Evolutionary conservation across 2,888 invertebrate genomes (phyloP), one percentile per base, ranked within the genome.

Genomic region (Carterocephalus palaemon): DNA sequence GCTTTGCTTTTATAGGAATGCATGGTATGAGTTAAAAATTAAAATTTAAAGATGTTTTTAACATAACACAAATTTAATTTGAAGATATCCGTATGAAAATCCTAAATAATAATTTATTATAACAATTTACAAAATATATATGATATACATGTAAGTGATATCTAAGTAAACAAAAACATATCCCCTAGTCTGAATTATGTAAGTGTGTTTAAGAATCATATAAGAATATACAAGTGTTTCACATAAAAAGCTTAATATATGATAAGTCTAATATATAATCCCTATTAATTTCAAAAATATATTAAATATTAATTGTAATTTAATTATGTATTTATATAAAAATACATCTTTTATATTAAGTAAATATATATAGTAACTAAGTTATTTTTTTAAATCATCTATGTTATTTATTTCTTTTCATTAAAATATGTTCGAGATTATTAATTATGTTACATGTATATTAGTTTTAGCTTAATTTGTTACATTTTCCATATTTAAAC

Each of bases 161-260:
- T 62, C 61, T 65, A 59, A 70, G 75, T 73, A 83, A 83, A 66
- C 67, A 68, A 80, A 79, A 77, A 85, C 85, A 85, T 85, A 85
- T 84, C 85, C 75, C 64, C 63, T 81, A 77, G 81, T 74, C 80
- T 83, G 76, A 78, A 67, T 62, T 64, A 67, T 52, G 52, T 68
- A 67, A 66, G 52, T 62, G 54, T 69, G 63, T 43, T 42, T 54
- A 49, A 70, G 62, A 59, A 54, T 53, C 54, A 42, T 42, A 42
- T 43, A 40, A 48, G 16, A 53, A 48, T 54, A 56, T 57, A 56
- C 52, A 57, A 51, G 51, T 58, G 51, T 54, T 56, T 47, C 45
- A 48, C 45, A 51, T 53, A 43, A 39, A 42, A 56, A 62, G 55
- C 58, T 57, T 63, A 49, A 48, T 43, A 57, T 62, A 60, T 64